Percentiles rank a stretch among this genome's conserved stretches.
phyloP scores from a whole-genome alignment of 1,140 invertebrate genomes.

The Procambarus virginalis region DNA sequence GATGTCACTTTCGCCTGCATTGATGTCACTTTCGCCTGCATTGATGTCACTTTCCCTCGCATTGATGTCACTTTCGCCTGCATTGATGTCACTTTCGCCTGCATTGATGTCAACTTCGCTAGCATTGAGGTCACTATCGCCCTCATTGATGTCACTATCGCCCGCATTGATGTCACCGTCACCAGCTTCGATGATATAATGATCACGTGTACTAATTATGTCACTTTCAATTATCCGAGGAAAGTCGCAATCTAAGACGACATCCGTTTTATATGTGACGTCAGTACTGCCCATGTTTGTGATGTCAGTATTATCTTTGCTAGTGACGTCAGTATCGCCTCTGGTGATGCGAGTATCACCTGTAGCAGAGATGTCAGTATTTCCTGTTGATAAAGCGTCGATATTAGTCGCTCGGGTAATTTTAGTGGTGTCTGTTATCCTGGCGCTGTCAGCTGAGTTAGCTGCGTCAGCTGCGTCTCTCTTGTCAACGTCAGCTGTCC shows the following conservation, averaged over 20 bases:
- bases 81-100: neutral
- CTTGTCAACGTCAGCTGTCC: too few species aligned
- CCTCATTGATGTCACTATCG: neutral
- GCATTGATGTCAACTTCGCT: neutral
- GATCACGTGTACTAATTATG: neutral
- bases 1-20: neutral
- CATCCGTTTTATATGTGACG: neutral
- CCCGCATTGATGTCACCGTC: neutral
- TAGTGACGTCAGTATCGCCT: neutral
- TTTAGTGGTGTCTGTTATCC: too few species aligned
- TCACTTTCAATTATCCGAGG: neutral
- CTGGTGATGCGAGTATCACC: neutral
- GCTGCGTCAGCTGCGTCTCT: too few species aligned
- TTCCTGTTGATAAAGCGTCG: too few species aligned
- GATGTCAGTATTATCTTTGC: neutral
- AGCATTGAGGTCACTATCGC: neutral
- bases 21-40: neutral
- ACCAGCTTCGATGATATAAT: neutral
- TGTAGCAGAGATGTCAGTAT: neutral
- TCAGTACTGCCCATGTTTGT: neutral
- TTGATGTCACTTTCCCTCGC: neutral
- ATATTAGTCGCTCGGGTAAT: too few species aligned
- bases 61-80: too few species aligned
- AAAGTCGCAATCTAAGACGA: too few species aligned
- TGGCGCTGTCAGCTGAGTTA: too few species aligned